Base-by-base conservation (phyloP, 2,888 invertebrate species). In the Schizaphis graminum region DNA sequence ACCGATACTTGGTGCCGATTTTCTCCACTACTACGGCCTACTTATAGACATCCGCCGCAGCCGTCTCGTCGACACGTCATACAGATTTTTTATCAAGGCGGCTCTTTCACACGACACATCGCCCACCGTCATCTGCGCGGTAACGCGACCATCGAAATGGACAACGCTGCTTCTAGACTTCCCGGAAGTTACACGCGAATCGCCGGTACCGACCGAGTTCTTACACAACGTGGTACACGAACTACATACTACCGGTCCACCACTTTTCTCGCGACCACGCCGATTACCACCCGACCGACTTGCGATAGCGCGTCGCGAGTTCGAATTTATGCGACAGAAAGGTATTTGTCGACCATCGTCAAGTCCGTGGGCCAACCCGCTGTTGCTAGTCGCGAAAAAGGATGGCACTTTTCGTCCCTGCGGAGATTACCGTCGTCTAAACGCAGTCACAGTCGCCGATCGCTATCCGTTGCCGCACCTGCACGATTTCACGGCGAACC, bases 231-330 rank as follows among this genome's bases (percentile, higher is more conserved):
- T 53, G 67, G 84, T 28, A 26, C 85, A 57, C 85, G 90, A 21
- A 77, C 94, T 95, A 77, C 95, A 16, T 47, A 95, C 95, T 26
- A 95, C 95, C 0, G 95, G 96, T 47, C 86, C 85, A 24, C 53
- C 28, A 13, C 28, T 85, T 4, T 92, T 35, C 56, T 10, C 53
- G 4, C 84, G 85, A 8, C 91, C 61, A n/a, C 77, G n/a, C n/a
- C n/a, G n/a, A n/a, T n/a, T n/a, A n/a, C n/a, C n/a, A n/a, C n/a
- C n/a, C n/a, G n/a, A n/a, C n/a, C n/a, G n/a, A n/a, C n/a, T n/a
- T n/a, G n/a, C n/a, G n/a, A n/a, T n/a, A n/a, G n/a, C n/a, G n/a
- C n/a, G n/a, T n/a, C n/a, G n/a, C n/a, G n/a, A n/a, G n/a, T n/a
- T n/a, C n/a, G n/a, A n/a, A n/a, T n/a, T n/a, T n/a, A n/a, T n/a